Evolutionary conservation across 2,113 vertebrate genomes (phyloP).

Genomic region (Apaloderma vittatum): DNA sequence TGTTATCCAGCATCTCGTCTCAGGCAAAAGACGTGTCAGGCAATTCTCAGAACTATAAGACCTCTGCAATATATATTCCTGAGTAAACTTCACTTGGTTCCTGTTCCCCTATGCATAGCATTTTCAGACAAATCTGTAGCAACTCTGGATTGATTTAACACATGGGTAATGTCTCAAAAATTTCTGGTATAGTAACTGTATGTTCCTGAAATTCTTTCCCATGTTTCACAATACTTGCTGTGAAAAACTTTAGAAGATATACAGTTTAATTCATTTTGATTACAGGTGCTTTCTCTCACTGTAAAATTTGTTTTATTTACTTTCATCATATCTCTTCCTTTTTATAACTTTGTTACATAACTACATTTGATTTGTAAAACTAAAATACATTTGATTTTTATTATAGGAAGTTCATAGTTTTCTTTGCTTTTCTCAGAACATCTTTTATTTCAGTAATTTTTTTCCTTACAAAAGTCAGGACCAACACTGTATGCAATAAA

Average conservation of each 20-base stretch:
- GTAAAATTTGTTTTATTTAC: neutral
- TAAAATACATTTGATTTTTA: neutral
- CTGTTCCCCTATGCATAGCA: neutral
- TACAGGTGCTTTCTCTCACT: neutral
- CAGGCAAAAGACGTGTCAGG: neutral
- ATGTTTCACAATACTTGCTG: neutral
- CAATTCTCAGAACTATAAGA: neutral
- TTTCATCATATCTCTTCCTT: neutral
- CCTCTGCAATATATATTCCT: neutral
- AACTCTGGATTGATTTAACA: neutral
- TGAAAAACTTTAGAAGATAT: neutral
- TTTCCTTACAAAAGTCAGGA: neutral
- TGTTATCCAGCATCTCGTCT: neutral
- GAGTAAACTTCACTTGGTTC: neutral
- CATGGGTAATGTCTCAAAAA: neutral
- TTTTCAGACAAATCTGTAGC: neutral
- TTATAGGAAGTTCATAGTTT: neutral
- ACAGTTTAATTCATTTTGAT: neutral
- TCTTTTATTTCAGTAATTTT: neutral
- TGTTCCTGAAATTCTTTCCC: neutral
- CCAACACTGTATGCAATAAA: neutral
- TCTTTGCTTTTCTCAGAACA: neutral
- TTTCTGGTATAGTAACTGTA: neutral
- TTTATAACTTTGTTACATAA: neutral
- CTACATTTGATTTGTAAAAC: neutral